Base-by-base conservation (phyloP, 2,888 invertebrate genomes). In the Orthosia gracilis region DNA sequence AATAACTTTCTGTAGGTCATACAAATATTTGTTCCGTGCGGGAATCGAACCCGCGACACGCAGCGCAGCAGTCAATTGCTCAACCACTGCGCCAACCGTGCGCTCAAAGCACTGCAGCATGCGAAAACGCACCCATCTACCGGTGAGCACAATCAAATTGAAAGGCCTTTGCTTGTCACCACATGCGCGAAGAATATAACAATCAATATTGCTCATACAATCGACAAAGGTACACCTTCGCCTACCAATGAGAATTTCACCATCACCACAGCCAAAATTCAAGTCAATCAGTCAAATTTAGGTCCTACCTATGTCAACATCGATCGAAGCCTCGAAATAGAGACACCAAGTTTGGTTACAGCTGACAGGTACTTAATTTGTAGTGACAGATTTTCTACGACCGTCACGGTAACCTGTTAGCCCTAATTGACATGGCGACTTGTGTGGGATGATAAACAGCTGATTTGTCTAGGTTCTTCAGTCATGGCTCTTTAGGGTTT, bases 181-280 rank as follows among this genome's bases (percentile, higher is more conserved):
- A 17, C 47, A 9, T 17, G 12, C 54, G 40, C n/a, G 21, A 31
- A 76, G 76, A 69, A 77, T 69, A 68, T 57, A 49, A 61, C 45
- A 73, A 63, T 64, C 4, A 7, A 50, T 31, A 59, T 79, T 71
- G 58, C 65, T 31, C 31, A 66, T 62, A 54, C 23, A 17, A 21
- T 12, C 18, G 21, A 12, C 21, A 45, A 4, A 68, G 18, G 26
- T 47, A 52, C 13, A 21, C 13, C 4, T 23, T 18, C 13, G 82
- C 65, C 47, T 83, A 83, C 69, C 18, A 79, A 82, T 82, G 18
- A 80, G 55, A 71, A 71, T 82, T 79, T 75, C 80, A 55, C 58
- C 70, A 82, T 52, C n/a, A 17, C 5, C n/a, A 59, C 26, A 45
- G 11, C 83, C 74, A 79, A 82, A 82, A 59, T 69, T 17, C 18